Base-by-base conservation (phyloP, 1,140 invertebrate species). In the Andricus grossulariae region DNA sequence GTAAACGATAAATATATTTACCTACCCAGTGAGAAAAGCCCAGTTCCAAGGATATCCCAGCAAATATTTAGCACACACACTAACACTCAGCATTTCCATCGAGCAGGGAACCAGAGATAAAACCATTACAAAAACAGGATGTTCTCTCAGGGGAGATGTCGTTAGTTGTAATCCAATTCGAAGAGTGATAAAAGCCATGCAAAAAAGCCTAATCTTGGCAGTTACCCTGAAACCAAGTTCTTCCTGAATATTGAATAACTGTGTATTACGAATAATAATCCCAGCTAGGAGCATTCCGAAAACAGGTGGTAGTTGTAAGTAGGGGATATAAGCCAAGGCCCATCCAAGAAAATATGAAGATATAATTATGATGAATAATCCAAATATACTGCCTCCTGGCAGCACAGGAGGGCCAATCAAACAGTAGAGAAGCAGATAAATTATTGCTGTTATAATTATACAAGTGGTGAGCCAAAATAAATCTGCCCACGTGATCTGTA, bases 231-330 rank as follows among this genome's bases (percentile, higher is more conserved):
- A 10, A 0, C 87, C 86, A 52, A 91, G 85, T 49, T 85, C 76
- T 3, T 85, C 85, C n/a, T 82, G 76, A 25, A 91, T 88, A 32
- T 90, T 74, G 76, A 89, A 90, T 5, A 88, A 71, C 8, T 86
- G 83, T 3, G 82, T 78, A 19, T 87, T 88, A 0, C 90, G 84
- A 16, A 91, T 78, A 12, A 91, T 87, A 51, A 91, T 84, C 7
- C 90, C 90, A 13, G 89, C 89, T 7, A 91, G 45, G 0, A 91
- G 75, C 90, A 91, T 91, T 3, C 90, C 90, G 19, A 91, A 89
- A 3, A 90, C 82, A 0, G 90, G 90, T 2, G 90, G 90, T 5
- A 91, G 73, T 2, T 90, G 70, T 8, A 90, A 8, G 11, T 85
- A 85, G 0, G 90, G 90, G 7, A 91, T 73, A 16, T 85, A 86